phyloP scores from a whole-genome alignment of 2,113 vertebrate species.

The Speoplatyrhinus poulsoni region DNA sequence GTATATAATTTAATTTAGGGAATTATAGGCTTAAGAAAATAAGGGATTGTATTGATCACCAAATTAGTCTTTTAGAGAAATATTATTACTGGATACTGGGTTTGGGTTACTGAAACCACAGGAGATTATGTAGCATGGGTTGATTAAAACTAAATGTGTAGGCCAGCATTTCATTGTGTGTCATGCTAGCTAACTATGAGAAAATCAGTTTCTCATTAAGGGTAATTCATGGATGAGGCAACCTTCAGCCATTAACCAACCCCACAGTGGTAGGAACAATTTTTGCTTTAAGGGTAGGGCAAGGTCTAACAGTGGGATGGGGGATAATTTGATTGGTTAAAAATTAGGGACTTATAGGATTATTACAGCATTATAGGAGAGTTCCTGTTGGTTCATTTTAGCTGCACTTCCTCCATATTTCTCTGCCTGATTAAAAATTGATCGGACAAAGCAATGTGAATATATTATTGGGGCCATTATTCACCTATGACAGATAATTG shows the following conservation, averaged over 20 bases:
- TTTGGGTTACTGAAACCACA: too few relatives aligned
- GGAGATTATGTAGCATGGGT: background rate
- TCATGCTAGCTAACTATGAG: conserved; percentile 74
- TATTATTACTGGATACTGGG: too few relatives aligned
- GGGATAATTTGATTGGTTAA: conserved; percentile 98
- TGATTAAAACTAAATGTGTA: conserved; percentile 13
- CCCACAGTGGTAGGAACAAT: conserved; percentile 87
- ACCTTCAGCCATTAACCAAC: conserved; percentile 86
- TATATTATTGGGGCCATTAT: conserved; percentile 99
- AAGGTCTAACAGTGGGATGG: conserved; percentile 51
- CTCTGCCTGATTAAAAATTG: conserved; percentile 99
- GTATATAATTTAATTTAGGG: background rate
- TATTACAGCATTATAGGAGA: conserved; percentile 86
- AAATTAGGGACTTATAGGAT: conserved; percentile 94
- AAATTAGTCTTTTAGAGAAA: too few relatives aligned
- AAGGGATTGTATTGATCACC: too few relatives aligned
- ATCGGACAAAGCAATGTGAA: conserved; percentile 98
- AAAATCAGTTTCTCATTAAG: conserved; percentile 93
- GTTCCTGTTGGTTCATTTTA: conserved; percentile 97
- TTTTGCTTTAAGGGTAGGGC: conserved; percentile 84
- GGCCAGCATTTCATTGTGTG: background rate
- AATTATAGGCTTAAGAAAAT: background rate
- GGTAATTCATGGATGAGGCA: conserved; percentile 84
- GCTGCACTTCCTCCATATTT: conserved; percentile 98
- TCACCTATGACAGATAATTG: conserved; percentile 98